Conservation (phyloP, 2,797 vertebrate species). For the Choloepus didactylus region DNA sequence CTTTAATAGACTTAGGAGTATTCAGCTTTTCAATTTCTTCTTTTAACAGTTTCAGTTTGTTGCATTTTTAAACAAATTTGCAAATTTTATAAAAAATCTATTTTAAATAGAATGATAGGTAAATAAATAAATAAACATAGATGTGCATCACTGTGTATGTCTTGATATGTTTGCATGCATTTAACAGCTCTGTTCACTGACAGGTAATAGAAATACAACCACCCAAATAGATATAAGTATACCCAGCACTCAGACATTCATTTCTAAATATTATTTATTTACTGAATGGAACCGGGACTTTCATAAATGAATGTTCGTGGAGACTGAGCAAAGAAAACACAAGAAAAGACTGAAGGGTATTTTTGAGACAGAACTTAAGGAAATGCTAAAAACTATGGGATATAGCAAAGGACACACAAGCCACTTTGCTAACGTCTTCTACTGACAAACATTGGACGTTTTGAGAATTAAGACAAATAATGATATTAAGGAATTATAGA, state of each 20-base stretch:
- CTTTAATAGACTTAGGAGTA: neutral
- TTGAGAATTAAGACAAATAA: constrained; percentile 8
- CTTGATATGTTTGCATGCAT: neutral
- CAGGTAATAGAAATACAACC: neutral
- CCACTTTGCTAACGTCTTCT: neutral
- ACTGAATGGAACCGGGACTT: neutral
- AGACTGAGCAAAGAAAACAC: neutral
- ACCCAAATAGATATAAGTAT: neutral
- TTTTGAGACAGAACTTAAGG: neutral
- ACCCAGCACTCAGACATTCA: neutral
- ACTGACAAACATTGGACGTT: neutral
- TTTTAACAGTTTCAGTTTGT: neutral
- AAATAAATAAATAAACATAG: neutral
- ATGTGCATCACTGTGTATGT: neutral
- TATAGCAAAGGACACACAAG: neutral
- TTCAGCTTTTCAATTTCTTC: neutral
- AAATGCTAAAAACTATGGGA: neutral
- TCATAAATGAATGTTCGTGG: neutral
- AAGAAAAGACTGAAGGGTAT: neutral
- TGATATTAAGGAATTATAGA: neutral
- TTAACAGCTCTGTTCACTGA: neutral
- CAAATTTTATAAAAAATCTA: neutral
- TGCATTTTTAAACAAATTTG: neutral
- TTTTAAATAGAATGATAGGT: neutral
- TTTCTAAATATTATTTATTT: neutral